phyloP scores from a whole-genome alignment of 2,113 vertebrate genomes.

The Megaceryle torquata region DNA sequence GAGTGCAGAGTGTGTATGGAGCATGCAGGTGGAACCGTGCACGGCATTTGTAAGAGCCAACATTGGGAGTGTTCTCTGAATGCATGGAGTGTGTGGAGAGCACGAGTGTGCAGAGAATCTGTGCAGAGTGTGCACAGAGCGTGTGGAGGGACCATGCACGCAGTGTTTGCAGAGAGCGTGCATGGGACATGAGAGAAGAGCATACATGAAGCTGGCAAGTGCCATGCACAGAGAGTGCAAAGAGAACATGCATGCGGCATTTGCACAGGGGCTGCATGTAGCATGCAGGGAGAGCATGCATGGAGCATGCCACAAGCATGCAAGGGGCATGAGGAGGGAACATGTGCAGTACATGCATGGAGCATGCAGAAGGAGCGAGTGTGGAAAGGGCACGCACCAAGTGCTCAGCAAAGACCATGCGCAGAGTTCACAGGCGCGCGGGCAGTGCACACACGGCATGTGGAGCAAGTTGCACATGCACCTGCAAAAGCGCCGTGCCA shows the following conservation, averaged over 20 bases:
- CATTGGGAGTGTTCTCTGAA: too few species aligned
- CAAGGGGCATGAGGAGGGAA: background rate
- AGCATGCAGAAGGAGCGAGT: rapidly evolving
- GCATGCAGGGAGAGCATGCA: rapidly evolving
- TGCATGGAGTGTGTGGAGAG: rapidly evolving
- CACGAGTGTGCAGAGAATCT: too few species aligned
- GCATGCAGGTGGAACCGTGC: background rate
- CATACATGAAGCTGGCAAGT: background rate
- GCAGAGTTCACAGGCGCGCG: rapidly evolving
- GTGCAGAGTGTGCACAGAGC: rapidly evolving
- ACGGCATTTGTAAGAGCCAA: background rate
- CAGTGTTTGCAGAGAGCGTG: background rate
- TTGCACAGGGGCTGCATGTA: too few species aligned
- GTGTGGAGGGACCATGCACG: too few species aligned
- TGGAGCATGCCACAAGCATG: background rate
- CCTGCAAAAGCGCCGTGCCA: rapidly evolving
- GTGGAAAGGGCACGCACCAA: rapidly evolving
- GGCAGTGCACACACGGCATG: rapidly evolving
- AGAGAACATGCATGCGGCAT: too few species aligned
- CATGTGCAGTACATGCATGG: background rate
- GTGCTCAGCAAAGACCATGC: rapidly evolving
- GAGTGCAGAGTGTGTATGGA: background rate
- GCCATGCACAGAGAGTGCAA: background rate
- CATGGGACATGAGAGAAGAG: background rate
- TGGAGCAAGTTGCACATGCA: rapidly evolving